phyloP scores from a whole-genome alignment of 1,140 invertebrate genomes.

The Drosophila arawakana region DNA sequence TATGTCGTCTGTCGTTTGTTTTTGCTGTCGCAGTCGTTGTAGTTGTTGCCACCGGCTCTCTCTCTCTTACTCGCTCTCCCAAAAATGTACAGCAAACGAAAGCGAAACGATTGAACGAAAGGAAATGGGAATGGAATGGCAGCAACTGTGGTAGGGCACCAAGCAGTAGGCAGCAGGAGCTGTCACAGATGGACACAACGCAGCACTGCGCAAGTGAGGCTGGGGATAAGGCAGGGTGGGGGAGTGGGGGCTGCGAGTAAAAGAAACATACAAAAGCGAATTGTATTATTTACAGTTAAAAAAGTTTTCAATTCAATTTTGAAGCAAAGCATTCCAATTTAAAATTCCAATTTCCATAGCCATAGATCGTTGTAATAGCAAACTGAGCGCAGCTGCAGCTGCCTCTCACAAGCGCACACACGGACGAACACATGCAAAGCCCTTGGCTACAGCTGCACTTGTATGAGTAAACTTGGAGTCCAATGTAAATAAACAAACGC shows the following conservation, averaged over 20 bases:
- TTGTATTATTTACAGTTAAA: constrained; percentile 52
- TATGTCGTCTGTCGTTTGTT: constrained; percentile 52
- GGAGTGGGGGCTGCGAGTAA: neutral
- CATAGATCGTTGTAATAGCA: constrained; percentile 50
- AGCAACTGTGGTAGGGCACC: constrained; percentile 16
- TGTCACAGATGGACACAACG: constrained; percentile 17
- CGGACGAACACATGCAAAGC: constrained; percentile 21
- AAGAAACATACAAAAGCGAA: constrained; percentile 38
- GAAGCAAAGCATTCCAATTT: constrained; percentile 45
- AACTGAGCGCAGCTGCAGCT: constrained; percentile 64
- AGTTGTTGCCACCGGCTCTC: neutral
- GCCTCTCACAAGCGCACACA: constrained; percentile 23
- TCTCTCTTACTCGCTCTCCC: neutral
- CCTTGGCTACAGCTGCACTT: constrained; percentile 29
- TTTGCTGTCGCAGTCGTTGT: neutral
- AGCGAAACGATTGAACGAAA: constrained; percentile 29
- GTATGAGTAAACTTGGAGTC: constrained; percentile 73
- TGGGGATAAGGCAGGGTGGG: neutral
- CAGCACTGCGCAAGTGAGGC: neutral
- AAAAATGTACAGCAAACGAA: constrained; percentile 27
- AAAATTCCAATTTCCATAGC: constrained; percentile 10
- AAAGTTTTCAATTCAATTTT: constrained; percentile 65
- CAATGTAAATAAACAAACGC: constrained; percentile 82
- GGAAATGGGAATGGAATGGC: constrained; percentile 17
- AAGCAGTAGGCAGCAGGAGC: constrained; percentile 42